Evolutionary conservation across 2,797 vertebrate species (phyloP).

Genomic region (Apogon talboti): DNA sequence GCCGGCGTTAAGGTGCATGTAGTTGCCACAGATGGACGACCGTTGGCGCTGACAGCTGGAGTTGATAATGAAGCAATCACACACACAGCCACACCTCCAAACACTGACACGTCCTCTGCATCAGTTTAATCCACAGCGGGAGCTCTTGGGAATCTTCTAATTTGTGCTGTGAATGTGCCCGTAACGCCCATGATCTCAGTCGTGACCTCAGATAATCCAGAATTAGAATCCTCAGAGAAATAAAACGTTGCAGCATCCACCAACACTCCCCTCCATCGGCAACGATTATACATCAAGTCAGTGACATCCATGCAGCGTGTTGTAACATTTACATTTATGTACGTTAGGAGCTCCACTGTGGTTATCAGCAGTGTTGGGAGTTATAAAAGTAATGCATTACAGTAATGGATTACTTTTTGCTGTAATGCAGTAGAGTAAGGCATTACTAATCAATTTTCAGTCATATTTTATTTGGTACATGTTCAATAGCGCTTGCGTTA

Average conservation of each 20-base stretch:
- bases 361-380: too few species aligned
- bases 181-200: conserved; percentile 23
- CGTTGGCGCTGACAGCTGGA: conserved; percentile 12
- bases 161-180: background rate
- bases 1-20: background rate
- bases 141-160: background rate
- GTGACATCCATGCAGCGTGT: too few species aligned
- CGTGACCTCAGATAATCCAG: background rate
- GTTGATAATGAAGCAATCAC: background rate
- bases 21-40: conserved; percentile 1
- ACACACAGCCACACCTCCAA: background rate
- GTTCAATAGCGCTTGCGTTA: too few species aligned
- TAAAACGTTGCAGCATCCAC: conserved; percentile 6
- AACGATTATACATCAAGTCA: too few species aligned
- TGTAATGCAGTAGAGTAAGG: too few species aligned
- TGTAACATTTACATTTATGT: too few species aligned
- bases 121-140: background rate
- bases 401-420: too few species aligned
- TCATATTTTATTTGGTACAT: too few species aligned
- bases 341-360: too few species aligned
- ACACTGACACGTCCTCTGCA: conserved; percentile 1
- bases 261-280: too few species aligned
- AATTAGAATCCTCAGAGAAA: conserved; percentile 8
- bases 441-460: too few species aligned
- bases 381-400: too few species aligned